Base-by-base conservation (phyloP, 2,797 vertebrate genomes). In the Toxotes lorentzi region DNA sequence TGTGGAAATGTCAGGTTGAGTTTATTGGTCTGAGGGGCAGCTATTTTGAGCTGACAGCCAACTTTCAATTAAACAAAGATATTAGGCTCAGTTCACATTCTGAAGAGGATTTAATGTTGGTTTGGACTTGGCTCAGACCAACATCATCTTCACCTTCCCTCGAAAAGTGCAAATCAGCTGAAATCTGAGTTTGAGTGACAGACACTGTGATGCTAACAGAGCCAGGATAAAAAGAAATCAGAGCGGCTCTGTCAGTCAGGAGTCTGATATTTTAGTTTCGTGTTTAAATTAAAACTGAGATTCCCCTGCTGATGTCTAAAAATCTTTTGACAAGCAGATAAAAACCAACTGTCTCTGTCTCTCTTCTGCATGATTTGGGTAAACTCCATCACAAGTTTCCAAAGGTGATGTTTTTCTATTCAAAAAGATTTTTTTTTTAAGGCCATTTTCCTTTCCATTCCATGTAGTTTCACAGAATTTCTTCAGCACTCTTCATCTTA, bases 101-200 rank as follows among this genome's bases (percentile, higher is more conserved):
- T 14, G 4, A 75, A 6, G 1, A 2, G 2, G 35, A 45, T 43
- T 51, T 4, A 1, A 45, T 51, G 56, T 13, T 53, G 17, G 50
- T 69, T 58, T 38, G 47, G 40, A 17, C 11, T 48, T 9, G 3
- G 14, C 40, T 78, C 76, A 73, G 76, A 77, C 56, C 56, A 41
- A 41, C 65, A 45, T 70, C 56, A 74, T 80, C 41, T 61, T 83
- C 41, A 66, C 48, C 21, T 54, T 45, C 38, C 40, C 13, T 24
- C 59, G 12, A 61, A 57, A 30, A 62, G 40, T 58, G 64, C 65
- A 68, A 68, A 78, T 80, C 66, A 24, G 69, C 65, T 76, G 54
- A 70, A 73, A 70, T 74, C 65, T 43, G 76, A 73, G 68, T 70
- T 66, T 64, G 14, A 63, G 66, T 40, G 32, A n/a, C 43, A 65